Evolutionary conservation across 2,113 vertebrate genomes (phyloP), one percentile per base, ranked within the genome.

Genomic region (Spea bombifrons): DNA sequence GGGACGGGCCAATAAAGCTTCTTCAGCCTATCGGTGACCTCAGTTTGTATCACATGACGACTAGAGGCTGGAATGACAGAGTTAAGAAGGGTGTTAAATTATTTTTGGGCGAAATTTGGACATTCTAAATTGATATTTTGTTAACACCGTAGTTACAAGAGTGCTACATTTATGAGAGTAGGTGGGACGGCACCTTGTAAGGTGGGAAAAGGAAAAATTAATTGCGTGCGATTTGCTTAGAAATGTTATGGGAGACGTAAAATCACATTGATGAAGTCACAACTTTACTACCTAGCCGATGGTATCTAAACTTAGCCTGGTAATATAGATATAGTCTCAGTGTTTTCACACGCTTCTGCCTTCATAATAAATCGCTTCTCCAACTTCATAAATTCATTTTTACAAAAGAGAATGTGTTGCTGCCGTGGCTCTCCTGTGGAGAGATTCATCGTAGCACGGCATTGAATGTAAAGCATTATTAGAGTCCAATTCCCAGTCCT

Each of bases 281-380:
- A 2, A 59, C 15, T 59, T 59, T 13, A 10, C 55, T 13, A 59
- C 0, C 15, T 59, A 13, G 9, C 4, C 2, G 10, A 59, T 13
- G 10, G 55, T 0, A 59, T 10, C 10, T 59, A 59, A 59, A 59
- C 55, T 8, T 59, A 4, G 55, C 85, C 92, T 86, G 80, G 86
- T 77, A 87, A 86, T 89, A 83, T 86, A n/a, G 88, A 59, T 59
- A 13, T 12, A 1, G 7, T 59, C 55, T 59, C 55, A 13, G 55
- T 59, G 10, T 59, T 59, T 59, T 59, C 55, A 59, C 55, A 59
- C 55, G 15, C 55, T 13, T 59, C 55, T 59, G 55, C 55, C 10
- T 59, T 59, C 55, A 13, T 59, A 59, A 59, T 59, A 59, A 59
- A 59, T 59, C 15, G 55, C 55, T 59, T 59, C 55, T 59, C 15